phyloP scores from a whole-genome alignment of 2,113 vertebrate genomes.

The Corvus cornix region DNA sequence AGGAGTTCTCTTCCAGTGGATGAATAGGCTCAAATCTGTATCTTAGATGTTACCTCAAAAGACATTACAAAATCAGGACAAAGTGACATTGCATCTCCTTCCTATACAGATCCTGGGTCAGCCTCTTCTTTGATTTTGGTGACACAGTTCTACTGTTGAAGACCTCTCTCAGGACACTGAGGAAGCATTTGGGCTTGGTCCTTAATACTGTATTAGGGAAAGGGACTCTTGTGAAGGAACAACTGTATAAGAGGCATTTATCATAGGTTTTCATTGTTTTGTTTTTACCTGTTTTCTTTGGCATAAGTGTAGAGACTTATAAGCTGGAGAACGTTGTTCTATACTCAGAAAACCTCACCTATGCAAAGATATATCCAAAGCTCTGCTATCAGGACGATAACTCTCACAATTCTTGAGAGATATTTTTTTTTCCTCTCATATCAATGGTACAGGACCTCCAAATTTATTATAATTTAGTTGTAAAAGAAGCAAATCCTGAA shows the following conservation, averaged over 20 bases:
- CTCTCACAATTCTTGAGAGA: not conserved
- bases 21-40: not conserved
- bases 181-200: not conserved
- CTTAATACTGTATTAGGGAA: not conserved
- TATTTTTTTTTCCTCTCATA: not conserved
- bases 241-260: not conserved
- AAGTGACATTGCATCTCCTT: not conserved
- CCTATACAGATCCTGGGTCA: not conserved
- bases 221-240: not conserved
- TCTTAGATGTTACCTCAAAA: not conserved
- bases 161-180: accelerated
- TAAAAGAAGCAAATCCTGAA: not conserved
- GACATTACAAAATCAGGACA: not conserved
- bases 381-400: not conserved
- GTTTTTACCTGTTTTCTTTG: not conserved
- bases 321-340: not conserved
- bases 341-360: not conserved
- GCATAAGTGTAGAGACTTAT: not conserved
- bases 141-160: not conserved
- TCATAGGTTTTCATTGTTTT: not conserved
- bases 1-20: not conserved
- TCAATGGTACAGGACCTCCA: not conserved
- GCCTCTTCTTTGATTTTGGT: not conserved
- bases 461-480: not conserved
- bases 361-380: not conserved